Evolutionary conservation across 2,888 invertebrate genomes (phyloP), one percentile per base, ranked within the genome.

Genomic region (Drosophila mayaguana): DNA sequence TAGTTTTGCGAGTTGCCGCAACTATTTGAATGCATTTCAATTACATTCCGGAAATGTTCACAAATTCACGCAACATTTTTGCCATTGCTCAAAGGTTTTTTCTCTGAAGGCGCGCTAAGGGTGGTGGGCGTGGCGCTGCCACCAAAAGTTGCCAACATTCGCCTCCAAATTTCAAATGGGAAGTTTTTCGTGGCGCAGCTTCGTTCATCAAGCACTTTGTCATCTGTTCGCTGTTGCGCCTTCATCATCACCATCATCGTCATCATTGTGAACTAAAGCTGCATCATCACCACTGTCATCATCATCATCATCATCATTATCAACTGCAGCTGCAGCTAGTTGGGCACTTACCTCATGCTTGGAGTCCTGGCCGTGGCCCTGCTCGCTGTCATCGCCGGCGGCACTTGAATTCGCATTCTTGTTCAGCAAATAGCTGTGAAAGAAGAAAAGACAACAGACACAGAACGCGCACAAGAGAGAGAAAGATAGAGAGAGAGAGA

Each of bases 341-440:
- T 50, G 18, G 48, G 61, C 56, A 87, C 88, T 84, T 87, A 84
- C 83, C 83, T 89, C 83, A 38, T 84, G 71, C 68, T 89, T 89
- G 16, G 66, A 74, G 45, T 83, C 83, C 71, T 67, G 68, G 34
- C 70, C 85, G 76, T 89, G 85, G 56, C 85, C 91, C 60, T 87
- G 89, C 45, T 83, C 86, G 56, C 83, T 81, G 59, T 86, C 91
- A 66, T 90, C 89, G 70, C 85, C 84, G 36, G 80, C 81, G 62
- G 79, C 80, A 28, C 69, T 75, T n/a, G 72, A 51, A 66, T 54
- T 59, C 46, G 88, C 43, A 72, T 76, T 87, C 54, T 84, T 84
- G 60, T 76, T 84, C 51, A 84, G 59, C 57, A 84, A 82, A 82
- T 89, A 84, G 48, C 84, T 84, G 77, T 18, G 68, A 76, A 61